These are phyloP conservation scores for Unio pictorum DNA, from an alignment of 2,888 invertebrate genomes.

Conservation along the genomic window DNA sequence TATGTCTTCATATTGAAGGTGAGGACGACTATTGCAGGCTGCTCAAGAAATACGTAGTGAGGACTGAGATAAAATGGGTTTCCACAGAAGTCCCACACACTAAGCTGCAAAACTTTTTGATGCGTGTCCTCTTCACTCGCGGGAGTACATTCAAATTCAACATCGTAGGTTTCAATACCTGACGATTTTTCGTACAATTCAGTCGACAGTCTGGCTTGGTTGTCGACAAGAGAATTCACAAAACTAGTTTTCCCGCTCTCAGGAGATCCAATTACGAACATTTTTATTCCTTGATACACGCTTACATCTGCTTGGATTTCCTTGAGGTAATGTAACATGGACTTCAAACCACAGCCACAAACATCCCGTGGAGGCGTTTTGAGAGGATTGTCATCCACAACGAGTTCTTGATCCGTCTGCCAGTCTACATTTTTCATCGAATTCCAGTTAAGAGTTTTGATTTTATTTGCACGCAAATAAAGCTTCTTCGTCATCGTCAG, in stretches of 20 bases:
- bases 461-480: slow-evolving; percentile 63
- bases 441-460: slow-evolving; percentile 56
- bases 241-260: slow-evolving; percentile 62
- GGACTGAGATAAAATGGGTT: slow-evolving; percentile 61
- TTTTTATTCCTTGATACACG: slow-evolving; percentile 57
- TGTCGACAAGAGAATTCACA: slow-evolving; percentile 65
- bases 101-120: slow-evolving; percentile 43
- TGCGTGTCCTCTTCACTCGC: slow-evolving; percentile 7
- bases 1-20: slow-evolving; percentile 67
- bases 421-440: slow-evolving; percentile 63
- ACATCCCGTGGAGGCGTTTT: slow-evolving; percentile 64
- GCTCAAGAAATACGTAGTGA: slow-evolving; percentile 63
- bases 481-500: slow-evolving; percentile 61
- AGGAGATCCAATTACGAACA: slow-evolving; percentile 52
- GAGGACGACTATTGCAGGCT: slow-evolving; percentile 60
- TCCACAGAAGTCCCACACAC: slow-evolving; percentile 68
- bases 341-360: slow-evolving; percentile 62
- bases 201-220: slow-evolving; percentile 62
- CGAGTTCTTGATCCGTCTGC: slow-evolving; percentile 49
- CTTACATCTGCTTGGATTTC: slow-evolving; percentile 62
- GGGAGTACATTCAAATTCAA: slow-evolving; percentile 41
- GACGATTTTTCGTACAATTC: slow-evolving; percentile 57
- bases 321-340: slow-evolving; percentile 66
- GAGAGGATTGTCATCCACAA: slow-evolving; percentile 64
- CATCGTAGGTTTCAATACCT: slow-evolving; percentile 63